These are phyloP conservation scores for Epizoanthus ramosus DNA, from an alignment of 92 coral and sea anemone genomes.

Conservation along the genomic window DNA sequence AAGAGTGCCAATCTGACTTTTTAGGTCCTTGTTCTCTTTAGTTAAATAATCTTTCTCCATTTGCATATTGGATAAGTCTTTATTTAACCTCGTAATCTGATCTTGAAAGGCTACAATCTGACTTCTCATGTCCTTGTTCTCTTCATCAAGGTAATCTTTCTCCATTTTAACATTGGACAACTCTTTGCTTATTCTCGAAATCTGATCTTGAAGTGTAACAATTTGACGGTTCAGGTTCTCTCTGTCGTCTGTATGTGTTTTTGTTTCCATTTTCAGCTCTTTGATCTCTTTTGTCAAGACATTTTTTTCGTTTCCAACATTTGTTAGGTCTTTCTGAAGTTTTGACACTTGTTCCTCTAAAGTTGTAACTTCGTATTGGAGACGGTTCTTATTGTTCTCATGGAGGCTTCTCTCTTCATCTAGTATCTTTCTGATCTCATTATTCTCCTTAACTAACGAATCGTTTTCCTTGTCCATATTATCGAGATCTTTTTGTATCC, in stretches of 20 bases:
- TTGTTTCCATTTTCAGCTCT: not conserved
- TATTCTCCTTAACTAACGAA: not conserved
- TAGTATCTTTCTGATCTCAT: not conserved
- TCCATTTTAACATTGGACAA: constrained; percentile 55
- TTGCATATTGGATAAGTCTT: constrained; percentile 43
- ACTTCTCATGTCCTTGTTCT: constrained; percentile 46
- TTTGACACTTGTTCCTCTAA: constrained; percentile 5
- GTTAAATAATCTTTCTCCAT: constrained; percentile 47
- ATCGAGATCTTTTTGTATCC: constrained; percentile 1
- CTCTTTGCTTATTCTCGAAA: constrained; percentile 47
- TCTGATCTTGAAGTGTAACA: constrained; percentile 39
- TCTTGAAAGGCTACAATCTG: constrained; percentile 54
- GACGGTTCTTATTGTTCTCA: not conserved
- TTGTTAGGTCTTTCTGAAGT: constrained; percentile 22
- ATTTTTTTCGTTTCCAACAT: constrained; percentile 39
- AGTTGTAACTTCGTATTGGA: not conserved
- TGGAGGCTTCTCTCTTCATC: constrained; percentile 1
- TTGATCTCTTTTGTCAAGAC: constrained; percentile 28
- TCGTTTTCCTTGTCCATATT: not conserved
- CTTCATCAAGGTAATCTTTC: constrained; percentile 45
- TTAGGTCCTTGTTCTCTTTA: constrained; percentile 52
- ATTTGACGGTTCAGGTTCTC: constrained; percentile 48
- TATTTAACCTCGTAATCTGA: constrained; percentile 45
- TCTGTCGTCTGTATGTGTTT: not conserved
- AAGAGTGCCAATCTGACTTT: constrained; percentile 39